Evolutionary conservation across 2,113 vertebrate genomes (phyloP), one percentile per base, ranked within the genome.

Genomic region (Entelurus aequoreus): DNA sequence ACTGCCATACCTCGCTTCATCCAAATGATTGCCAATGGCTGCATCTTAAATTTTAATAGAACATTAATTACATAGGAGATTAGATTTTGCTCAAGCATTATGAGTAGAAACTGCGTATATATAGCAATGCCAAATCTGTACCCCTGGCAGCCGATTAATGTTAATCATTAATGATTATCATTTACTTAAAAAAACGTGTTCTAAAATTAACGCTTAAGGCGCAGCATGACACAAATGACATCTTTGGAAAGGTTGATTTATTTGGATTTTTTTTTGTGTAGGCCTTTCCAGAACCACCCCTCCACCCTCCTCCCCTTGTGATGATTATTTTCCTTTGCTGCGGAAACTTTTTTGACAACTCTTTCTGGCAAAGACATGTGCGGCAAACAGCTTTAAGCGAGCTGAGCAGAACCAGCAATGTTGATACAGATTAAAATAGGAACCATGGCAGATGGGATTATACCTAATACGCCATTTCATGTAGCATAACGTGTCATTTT

Each of bases 401-500:
- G 78, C 70, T 78, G 61, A 66, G 71, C 74, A 69, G 21, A 69
- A 56, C 61, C 79, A 54, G 72, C 69, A 71, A 50, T 75, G 63
- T 68, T 77, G 78, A 73, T 63, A 54, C 72, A 78, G 79, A 84
- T 84, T 85, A 87, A 88, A 87, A 88, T 81, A 84, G 86, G 76
- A 78, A 76, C 78, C 86, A 19, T 81, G 19, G 66, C 75, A 36
- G 75, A 90, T 89, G 71, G 83, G 88, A 89, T 88, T 88, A 83
- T 8, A 75, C 35, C 80, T 84, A 88, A 87, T 88, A 16, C 79
- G 77, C 66, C 71, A 72, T 83, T 86, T 85, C 80, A 79, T 64
- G 72, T 82, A 72, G 75, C 66, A 67, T 63, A 79, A 72, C 73
- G 61, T 87, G 88, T 84, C 87, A 84, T 56, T 77, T 86, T 87